These are phyloP conservation scores for Andrena flavipes DNA, from an alignment of 2,888 invertebrate species.

Conservation along the genomic window DNA sequence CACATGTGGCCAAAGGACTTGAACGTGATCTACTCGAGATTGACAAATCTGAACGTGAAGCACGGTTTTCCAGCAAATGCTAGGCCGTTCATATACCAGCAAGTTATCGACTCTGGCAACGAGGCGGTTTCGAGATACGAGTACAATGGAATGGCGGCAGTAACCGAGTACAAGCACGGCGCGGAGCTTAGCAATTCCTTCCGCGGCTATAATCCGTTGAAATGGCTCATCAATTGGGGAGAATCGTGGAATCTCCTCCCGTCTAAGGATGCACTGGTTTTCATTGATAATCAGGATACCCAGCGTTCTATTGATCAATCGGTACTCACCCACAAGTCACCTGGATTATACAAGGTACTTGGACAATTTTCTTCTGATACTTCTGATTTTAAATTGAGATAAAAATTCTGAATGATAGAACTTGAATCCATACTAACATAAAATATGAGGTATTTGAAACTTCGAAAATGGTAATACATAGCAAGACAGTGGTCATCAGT, in stretches of 20 bases:
- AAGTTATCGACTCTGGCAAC: slow-evolving; percentile 90
- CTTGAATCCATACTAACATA: too few relatives aligned
- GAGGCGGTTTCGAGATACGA: slow-evolving; percentile 84
- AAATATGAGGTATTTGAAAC: too few relatives aligned
- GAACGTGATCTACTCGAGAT: slow-evolving; percentile 87
- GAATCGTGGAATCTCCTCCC: slow-evolving; percentile 90
- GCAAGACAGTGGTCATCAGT: too few relatives aligned
- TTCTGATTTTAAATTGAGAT: neutral
- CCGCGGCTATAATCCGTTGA: slow-evolving; percentile 87
- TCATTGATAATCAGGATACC: slow-evolving; percentile 97
- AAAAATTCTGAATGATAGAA: too few relatives aligned
- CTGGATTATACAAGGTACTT: slow-evolving; percentile 89
- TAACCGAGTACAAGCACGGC: slow-evolving; percentile 92
- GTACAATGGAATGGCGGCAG: slow-evolving; percentile 86
- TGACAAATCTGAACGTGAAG: slow-evolving; percentile 87
- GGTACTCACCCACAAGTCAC: slow-evolving; percentile 90
- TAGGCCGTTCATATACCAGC: slow-evolving; percentile 90
- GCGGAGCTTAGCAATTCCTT: slow-evolving; percentile 87
- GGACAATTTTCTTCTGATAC: neutral
- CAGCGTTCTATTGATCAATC: slow-evolving; percentile 89
- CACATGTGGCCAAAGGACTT: slow-evolving; percentile 93
- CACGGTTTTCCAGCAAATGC: slow-evolving; percentile 88
- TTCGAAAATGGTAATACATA: too few relatives aligned
- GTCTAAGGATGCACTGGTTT: slow-evolving; percentile 88
- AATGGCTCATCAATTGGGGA: slow-evolving; percentile 88